Conservation (phyloP, 2,888 invertebrate species). For the Acanthosoma haemorrhoidale region DNA sequence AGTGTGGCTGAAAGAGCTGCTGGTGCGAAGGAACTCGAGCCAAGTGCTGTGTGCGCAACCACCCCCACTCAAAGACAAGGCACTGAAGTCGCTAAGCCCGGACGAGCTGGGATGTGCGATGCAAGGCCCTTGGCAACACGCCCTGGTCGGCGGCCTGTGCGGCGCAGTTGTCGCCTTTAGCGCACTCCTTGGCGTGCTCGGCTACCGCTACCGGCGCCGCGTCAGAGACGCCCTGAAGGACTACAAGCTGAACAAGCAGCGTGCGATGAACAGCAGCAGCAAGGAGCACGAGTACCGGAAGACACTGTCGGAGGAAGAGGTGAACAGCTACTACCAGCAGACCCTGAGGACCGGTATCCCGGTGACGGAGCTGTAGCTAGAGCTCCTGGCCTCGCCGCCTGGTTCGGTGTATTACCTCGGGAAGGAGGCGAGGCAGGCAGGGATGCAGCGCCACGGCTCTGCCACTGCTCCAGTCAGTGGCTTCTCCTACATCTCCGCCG, state of each 20-base stretch:
- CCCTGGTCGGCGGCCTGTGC: conserved; percentile 69
- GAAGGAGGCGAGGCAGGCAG: conserved; percentile 45
- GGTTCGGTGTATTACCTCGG: conserved; percentile 43
- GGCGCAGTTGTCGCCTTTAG: conserved; percentile 68
- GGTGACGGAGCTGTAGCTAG: conserved; percentile 93
- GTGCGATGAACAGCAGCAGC: conserved; percentile 61
- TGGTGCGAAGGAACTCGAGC: conserved; percentile 62
- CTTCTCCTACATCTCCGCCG: conserved; percentile 69
- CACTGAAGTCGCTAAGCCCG: conserved; percentile 61
- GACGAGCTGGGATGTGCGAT: conserved; percentile 77
- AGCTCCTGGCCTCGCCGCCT: conserved; percentile 83
- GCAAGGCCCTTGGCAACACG: conserved; percentile 71
- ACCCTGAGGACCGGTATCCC: conserved; percentile 66
- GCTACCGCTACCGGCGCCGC: conserved; percentile 73
- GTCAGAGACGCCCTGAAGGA: conserved; percentile 77
- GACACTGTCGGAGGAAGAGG: conserved; percentile 83
- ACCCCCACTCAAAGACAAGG: conserved; percentile 63
- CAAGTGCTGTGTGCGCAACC: conserved; percentile 68
- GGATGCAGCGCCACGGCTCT: conserved; percentile 36
- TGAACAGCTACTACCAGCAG: conserved; percentile 53
- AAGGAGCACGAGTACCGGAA: conserved; percentile 87
- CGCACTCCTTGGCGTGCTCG: conserved; percentile 63
- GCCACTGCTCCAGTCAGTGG: conserved; percentile 64
- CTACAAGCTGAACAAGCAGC: conserved; percentile 68
- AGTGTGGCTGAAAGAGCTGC: conserved; percentile 70